Percentiles rank a stretch among this genome's conserved stretches.
Evolutionary conservation across 2,797 vertebrate species (phyloP).

Genomic region (Fistularia commersonii): DNA sequence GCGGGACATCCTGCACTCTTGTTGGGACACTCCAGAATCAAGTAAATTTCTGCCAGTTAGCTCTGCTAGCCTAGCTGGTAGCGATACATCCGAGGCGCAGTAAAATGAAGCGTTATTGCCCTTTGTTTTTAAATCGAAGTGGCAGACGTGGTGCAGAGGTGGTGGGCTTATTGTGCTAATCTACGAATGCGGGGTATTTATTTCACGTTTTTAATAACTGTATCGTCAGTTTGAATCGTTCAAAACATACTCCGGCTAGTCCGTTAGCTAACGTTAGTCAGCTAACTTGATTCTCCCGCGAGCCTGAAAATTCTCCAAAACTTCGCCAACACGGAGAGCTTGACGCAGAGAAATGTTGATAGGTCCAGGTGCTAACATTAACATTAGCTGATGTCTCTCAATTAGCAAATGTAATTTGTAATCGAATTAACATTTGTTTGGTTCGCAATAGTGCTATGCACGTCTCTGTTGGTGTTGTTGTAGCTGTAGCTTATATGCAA

Average conservation of each 20-base stretch:
- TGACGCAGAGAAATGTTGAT: slow-evolving; percentile 38
- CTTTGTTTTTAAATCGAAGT: slow-evolving; percentile 76
- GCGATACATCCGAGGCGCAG: slow-evolving; percentile 69
- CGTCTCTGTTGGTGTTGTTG: slow-evolving; percentile 15
- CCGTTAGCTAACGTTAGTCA: slow-evolving; percentile 44
- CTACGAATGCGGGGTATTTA: neutral
- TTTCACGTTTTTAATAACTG: slow-evolving; percentile 25
- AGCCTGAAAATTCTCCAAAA: slow-evolving; percentile 74
- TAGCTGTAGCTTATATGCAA: slow-evolving; percentile 28
- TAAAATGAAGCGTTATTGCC: slow-evolving; percentile 77
- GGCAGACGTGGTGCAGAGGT: slow-evolving; percentile 42
- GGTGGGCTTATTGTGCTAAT: slow-evolving; percentile 4
- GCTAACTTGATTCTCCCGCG: slow-evolving; percentile 73
- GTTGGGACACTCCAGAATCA: slow-evolving; percentile 74
- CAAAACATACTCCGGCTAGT: slow-evolving; percentile 58
- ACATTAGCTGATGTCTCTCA: slow-evolving; percentile 21
- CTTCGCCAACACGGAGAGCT: slow-evolving; percentile 71
- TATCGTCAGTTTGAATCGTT: slow-evolving; percentile 19
- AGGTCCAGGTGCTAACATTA: slow-evolving; percentile 33
- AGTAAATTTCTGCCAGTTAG: slow-evolving; percentile 76
- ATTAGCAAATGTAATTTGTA: slow-evolving; percentile 7
- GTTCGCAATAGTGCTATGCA: slow-evolving; percentile 1
- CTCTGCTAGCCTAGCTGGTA: slow-evolving; percentile 59
- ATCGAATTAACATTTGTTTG: neutral
- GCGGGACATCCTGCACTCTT: slow-evolving; percentile 64